These are phyloP conservation scores for Manis crassicaudata DNA, from an alignment of 2,797 vertebrate species.

Conservation along the genomic window DNA sequence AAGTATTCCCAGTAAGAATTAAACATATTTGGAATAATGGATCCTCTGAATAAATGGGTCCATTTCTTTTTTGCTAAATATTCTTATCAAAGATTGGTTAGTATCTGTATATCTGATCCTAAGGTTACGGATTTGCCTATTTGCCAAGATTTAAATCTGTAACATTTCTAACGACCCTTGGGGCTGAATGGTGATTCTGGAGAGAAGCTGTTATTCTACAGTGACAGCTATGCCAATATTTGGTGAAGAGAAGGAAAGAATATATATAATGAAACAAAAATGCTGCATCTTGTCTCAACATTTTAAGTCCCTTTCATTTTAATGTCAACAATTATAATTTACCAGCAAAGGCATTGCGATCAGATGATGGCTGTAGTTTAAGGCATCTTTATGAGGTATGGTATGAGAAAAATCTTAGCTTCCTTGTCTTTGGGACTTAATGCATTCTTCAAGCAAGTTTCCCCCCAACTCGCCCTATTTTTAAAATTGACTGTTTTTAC, in stretches of 20 bases:
- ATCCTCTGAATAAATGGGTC: neutral
- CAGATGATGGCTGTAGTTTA: constrained; percentile 71
- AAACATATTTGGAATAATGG: neutral
- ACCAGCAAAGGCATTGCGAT: constrained; percentile 77
- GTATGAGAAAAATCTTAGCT: constrained; percentile 54
- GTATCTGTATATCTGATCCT: constrained; percentile 38
- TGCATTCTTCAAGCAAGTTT: constrained; percentile 17
- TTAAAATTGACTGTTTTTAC: neutral
- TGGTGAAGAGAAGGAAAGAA: constrained; percentile 63
- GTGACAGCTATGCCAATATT: constrained; percentile 57
- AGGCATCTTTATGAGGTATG: constrained; percentile 76
- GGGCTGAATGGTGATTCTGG: constrained; percentile 71
- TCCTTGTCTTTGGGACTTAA: neutral
- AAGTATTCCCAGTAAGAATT: neutral
- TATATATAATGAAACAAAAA: constrained; percentile 60
- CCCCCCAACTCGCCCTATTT: too few species aligned
- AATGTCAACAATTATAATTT: constrained; percentile 83
- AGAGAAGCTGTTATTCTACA: constrained; percentile 78
- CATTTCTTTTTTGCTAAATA: constrained; percentile 1
- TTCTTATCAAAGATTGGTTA: neutral
- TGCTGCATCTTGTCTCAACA: constrained; percentile 72
- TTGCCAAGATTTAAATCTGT: constrained; percentile 81
- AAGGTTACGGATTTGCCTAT: constrained; percentile 65
- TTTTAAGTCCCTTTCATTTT: constrained; percentile 68
- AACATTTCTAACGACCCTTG: constrained; percentile 80